Evolutionary conservation across 2,888 invertebrate genomes (phyloP).

Genomic region (Ryuthela nishihirai): DNA sequence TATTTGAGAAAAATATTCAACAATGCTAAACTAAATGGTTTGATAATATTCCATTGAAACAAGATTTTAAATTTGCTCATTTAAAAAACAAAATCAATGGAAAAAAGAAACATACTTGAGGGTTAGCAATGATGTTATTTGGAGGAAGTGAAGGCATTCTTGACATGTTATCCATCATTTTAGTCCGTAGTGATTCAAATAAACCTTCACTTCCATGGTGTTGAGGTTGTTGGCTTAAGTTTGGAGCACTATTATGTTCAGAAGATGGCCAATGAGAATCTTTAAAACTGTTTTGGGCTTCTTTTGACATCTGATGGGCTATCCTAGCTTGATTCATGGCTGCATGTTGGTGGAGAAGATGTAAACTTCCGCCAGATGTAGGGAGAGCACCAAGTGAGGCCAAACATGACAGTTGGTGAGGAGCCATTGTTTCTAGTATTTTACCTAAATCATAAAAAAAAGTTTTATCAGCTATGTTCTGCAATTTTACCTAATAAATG

Average conservation of each 20-base stretch:
- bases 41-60: not conserved
- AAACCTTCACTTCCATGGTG: conserved; percentile 29
- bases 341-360: conserved; percentile 29
- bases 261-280: conserved; percentile 13
- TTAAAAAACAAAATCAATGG: no score
- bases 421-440: conserved; percentile 15
- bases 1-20: no score
- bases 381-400: conserved; percentile 15
- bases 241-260: conserved; percentile 14
- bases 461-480: not conserved
- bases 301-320: conserved; percentile 27
- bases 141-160: conserved; percentile 37
- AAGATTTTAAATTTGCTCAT: not conserved
- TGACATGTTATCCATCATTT: conserved; percentile 41
- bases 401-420: conserved; percentile 17
- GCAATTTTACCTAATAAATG: no score
- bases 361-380: conserved; percentile 17
- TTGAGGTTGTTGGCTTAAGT: conserved; percentile 9
- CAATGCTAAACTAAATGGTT: no score
- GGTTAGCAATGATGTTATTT: conserved; percentile 36
- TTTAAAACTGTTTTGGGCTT: conserved; percentile 17
- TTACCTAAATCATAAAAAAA: conserved; percentile 26
- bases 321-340: conserved; percentile 29
- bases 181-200: conserved; percentile 39
- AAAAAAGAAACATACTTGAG: conserved; percentile 26